phyloP scores from a whole-genome alignment of 2,888 invertebrate genomes.

The Psococerastis gibbosa region DNA sequence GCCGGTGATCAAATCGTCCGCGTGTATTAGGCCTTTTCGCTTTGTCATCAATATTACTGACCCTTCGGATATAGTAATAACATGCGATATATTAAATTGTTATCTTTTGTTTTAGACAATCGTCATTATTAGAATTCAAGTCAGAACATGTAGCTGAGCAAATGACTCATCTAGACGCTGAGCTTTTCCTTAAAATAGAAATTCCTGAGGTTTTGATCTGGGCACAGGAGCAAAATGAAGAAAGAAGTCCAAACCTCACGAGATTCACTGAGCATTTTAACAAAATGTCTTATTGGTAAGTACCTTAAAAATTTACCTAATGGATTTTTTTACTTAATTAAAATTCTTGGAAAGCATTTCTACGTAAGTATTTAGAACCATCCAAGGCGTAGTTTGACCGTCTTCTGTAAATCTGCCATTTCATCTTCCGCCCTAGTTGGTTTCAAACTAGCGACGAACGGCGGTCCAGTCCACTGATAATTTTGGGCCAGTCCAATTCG shows the following conservation, averaged over 20 bases:
- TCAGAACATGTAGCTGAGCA: conserved; percentile 92
- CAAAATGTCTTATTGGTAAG: conserved; percentile 92
- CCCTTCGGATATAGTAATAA: no score
- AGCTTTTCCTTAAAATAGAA: conserved; percentile 89
- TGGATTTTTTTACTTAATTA: not conserved
- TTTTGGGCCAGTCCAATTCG: no score
- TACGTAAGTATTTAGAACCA: not conserved
- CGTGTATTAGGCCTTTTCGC: no score
- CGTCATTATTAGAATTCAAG: conserved; percentile 76
- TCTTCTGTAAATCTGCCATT: no score
- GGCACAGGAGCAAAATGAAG: conserved; percentile 95
- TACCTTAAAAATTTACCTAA: conserved; percentile 12
- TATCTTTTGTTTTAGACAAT: conserved; percentile 26
- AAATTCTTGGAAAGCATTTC: conserved; percentile 10
- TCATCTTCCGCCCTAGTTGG: no score
- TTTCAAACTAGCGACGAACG: no score
- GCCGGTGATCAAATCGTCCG: no score
- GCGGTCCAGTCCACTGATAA: no score
- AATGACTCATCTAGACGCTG: conserved; percentile 91
- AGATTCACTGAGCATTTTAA: conserved; percentile 98
- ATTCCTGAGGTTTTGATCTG: conserved; percentile 93
- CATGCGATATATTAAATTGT: no score
- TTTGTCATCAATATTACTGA: no score
- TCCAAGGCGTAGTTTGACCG: no score
- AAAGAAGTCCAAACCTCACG: conserved; percentile 88